Conservation (phyloP, 2,113 vertebrate species). For the Myiozetetes cayanensis region DNA sequence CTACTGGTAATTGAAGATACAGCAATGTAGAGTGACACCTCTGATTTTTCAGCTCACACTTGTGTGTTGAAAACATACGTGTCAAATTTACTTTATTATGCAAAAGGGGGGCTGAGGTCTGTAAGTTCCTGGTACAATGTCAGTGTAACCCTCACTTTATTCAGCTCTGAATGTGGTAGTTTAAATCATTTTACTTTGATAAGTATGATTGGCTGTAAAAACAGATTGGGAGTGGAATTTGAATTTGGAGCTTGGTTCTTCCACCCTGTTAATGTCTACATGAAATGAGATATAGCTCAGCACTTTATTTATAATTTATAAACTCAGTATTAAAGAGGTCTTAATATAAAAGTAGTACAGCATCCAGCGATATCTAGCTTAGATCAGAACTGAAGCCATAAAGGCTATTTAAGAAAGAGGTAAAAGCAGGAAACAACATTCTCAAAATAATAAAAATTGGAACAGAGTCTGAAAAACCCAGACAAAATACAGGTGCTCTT, state of each 20-base stretch:
- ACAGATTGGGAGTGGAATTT: not conserved
- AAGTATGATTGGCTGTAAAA: not conserved
- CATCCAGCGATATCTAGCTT: not conserved
- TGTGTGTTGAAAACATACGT: not conserved
- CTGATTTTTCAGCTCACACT: not conserved
- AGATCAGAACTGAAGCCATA: not conserved
- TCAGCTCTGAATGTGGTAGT: not conserved
- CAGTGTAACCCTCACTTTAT: not conserved
- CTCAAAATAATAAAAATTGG: not conserved
- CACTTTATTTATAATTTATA: not conserved
- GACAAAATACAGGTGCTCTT: slow-evolving; percentile 62
- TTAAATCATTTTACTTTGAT: not conserved
- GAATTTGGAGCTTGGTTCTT: not conserved
- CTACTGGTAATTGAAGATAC: not conserved
- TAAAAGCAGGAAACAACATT: not conserved
- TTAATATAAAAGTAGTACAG: not conserved
- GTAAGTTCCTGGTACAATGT: not conserved
- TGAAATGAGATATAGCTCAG: not conserved
- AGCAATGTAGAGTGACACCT: not conserved
- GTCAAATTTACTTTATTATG: not conserved
- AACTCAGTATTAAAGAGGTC: not conserved
- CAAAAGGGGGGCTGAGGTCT: not conserved
- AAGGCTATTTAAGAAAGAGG: not conserved
- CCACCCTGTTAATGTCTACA: not conserved
- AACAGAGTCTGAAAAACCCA: slow-evolving; percentile 37